Conservation (phyloP, 2,113 vertebrate species). For the Shinisaurus crocodilurus region DNA sequence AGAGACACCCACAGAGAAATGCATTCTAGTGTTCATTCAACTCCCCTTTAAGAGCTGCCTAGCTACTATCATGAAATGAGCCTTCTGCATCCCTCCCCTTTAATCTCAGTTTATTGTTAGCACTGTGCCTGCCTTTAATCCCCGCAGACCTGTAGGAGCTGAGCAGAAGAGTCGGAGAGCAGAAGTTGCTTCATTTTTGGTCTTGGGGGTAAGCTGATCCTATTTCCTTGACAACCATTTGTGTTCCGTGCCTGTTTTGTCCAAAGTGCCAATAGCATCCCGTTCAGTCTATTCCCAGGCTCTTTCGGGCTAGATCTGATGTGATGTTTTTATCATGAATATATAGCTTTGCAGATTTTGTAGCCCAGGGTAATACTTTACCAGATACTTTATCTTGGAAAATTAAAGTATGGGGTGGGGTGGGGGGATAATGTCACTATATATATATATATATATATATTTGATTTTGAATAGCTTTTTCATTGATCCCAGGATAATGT, state of each 20-base stretch:
- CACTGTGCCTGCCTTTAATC: conserved; percentile 62
- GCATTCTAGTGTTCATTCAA: neutral
- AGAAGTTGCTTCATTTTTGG: conserved; percentile 58
- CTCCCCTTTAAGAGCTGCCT: conserved; percentile 72
- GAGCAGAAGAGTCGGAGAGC: conserved; percentile 47
- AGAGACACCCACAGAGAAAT: conserved; percentile 50
- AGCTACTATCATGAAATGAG: conserved; percentile 69
- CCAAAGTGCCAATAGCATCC: neutral
- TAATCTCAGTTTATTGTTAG: conserved; percentile 60
- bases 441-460: no score
- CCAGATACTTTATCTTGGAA: neutral
- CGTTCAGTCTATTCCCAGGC: neutral
- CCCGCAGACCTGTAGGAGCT: conserved; percentile 72
- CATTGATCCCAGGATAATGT: neutral
- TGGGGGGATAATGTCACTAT: conserved; percentile 12
- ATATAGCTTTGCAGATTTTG: neutral
- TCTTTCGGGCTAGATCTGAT: neutral
- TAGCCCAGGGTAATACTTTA: neutral
- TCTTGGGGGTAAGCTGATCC: conserved; percentile 72
- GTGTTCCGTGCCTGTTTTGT: neutral
- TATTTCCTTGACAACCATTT: conserved; percentile 16
- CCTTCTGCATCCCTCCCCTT: conserved; percentile 72
- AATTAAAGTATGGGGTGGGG: neutral
- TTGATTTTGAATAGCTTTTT: neutral
- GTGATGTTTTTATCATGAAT: neutral